Evolutionary conservation across 2,888 invertebrate species (phyloP).

Genomic region (Carcina quercana): DNA sequence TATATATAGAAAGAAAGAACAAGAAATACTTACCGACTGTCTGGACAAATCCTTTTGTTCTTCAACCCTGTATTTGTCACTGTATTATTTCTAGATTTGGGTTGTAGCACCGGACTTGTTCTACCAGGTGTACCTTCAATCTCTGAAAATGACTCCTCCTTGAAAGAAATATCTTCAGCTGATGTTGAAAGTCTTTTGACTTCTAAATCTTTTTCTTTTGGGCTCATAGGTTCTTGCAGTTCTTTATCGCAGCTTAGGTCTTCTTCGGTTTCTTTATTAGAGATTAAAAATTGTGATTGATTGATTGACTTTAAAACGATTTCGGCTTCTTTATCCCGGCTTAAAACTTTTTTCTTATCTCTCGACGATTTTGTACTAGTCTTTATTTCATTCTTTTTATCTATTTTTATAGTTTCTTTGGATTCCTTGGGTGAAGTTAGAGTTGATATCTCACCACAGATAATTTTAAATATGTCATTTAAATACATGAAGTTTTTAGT

Average conservation of each 20-base stretch:
- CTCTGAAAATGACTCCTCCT: conserved; percentile 44
- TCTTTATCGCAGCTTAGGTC: too few relatives aligned
- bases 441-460: conserved; percentile 31
- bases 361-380: conserved; percentile 1
- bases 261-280: too few relatives aligned
- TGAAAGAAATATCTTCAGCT: conserved; percentile 22
- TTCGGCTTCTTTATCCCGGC: conserved; percentile 20
- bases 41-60: conserved; percentile 55
- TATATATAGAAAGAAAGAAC: too few relatives aligned
- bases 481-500: conserved; percentile 45
- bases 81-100: conserved; percentile 18
- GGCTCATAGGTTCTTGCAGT: too few relatives aligned
- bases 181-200: conserved; percentile 13
- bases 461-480: conserved; percentile 40
- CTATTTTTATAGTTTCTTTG: conserved; percentile 9
- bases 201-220: too few relatives aligned
- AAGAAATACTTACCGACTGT: conserved; percentile 37
- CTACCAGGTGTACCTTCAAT: conserved; percentile 56
- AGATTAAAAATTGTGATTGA: too few relatives aligned
- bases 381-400: conserved; percentile 5
- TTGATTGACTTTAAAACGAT: too few relatives aligned
- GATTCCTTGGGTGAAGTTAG: conserved; percentile 16
- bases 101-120: conserved; percentile 50
- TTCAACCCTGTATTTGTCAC: conserved; percentile 25
- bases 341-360: conserved; percentile 6